Evolutionary conservation across 1,140 invertebrate genomes (phyloP).

Genomic region (Ceratoteleas bidentatus): DNA sequence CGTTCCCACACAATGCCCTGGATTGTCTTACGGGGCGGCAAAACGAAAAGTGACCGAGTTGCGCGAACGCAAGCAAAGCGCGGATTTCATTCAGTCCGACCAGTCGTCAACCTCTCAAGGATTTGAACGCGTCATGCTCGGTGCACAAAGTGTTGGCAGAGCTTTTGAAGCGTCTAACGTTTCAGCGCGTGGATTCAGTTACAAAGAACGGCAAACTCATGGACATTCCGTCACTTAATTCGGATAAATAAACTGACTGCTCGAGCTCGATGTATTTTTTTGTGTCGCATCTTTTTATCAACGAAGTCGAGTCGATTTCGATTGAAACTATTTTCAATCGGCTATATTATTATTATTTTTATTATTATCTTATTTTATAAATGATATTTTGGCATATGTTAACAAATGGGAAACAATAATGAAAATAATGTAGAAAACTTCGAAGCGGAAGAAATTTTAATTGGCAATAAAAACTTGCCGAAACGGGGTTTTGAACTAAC

Average conservation of each 20-base stretch:
- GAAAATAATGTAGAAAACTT: no score
- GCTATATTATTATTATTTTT: no score
- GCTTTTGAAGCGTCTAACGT: conserved; percentile 53
- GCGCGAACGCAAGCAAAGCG: conserved; percentile 27
- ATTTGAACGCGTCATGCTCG: conserved; percentile 43
- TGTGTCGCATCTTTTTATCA: not conserved
- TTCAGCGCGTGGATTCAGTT: conserved; percentile 55
- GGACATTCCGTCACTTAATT: conserved; percentile 20
- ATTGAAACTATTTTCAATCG: no score
- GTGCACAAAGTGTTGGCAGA: conserved; percentile 17
- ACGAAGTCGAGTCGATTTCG: no score
- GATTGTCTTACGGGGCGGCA: conserved; percentile 12
- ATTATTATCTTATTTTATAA: no score
- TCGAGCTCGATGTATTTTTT: not conserved
- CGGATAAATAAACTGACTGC: not conserved
- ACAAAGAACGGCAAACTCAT: conserved; percentile 50
- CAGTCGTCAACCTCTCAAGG: conserved; percentile 58
- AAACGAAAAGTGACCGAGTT: conserved; percentile 46
- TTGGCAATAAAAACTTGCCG: no score
- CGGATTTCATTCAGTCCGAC: conserved; percentile 34
- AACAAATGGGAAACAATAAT: no score
- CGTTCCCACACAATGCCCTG: conserved; percentile 22
- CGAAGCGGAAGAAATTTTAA: no score
- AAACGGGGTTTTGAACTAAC: no score
- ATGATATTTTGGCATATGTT: no score